Evolutionary conservation across 2,888 invertebrate species (phyloP).

Genomic region (Caenorhabditis sp.): DNA sequence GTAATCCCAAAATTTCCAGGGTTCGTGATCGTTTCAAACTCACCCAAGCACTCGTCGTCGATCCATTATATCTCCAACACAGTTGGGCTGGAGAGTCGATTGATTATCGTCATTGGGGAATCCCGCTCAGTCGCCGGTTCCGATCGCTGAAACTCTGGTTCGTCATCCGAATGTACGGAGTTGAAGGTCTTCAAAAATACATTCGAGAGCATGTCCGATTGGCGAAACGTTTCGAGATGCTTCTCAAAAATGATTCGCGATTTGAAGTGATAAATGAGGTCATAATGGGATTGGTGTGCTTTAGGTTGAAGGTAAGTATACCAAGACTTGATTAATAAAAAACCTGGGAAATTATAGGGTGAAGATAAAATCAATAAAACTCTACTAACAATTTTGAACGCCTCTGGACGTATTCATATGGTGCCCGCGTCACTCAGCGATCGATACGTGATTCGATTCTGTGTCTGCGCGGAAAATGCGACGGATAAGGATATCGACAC

Average conservation of each 20-base stretch:
- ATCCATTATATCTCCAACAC: conserved; percentile 96
- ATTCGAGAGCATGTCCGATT: conserved; percentile 79
- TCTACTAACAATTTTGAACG: conserved; percentile 88
- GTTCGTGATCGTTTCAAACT: conserved; percentile 87
- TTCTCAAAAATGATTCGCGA: conserved; percentile 63
- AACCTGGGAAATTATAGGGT: conserved; percentile 39
- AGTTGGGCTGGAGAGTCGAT: conserved; percentile 78
- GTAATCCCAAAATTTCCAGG: conserved; percentile 74
- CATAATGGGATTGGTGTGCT: conserved; percentile 70
- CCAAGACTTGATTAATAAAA: neutral
- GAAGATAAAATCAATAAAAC: conserved; percentile 86
- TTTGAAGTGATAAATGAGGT: conserved; percentile 71
- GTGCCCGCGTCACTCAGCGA: conserved; percentile 73
- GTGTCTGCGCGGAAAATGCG: conserved; percentile 89
- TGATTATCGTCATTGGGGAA: conserved; percentile 97
- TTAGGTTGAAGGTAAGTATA: conserved; percentile 62
- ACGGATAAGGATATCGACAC: conserved; percentile 78
- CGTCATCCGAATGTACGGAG: conserved; percentile 90
- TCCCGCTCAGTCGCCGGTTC: conserved; percentile 92
- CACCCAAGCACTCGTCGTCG: conserved; percentile 94
- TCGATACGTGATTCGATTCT: conserved; percentile 77
- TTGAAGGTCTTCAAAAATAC: conserved; percentile 89
- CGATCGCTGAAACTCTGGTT: conserved; percentile 96
- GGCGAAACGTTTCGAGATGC: conserved; percentile 69
- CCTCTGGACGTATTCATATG: conserved; percentile 94